A percentile compares a stretch with the other conserved stretches of the same genome.
Evolutionary conservation across 2,888 invertebrate genomes (phyloP).

Genomic region (Diabrotica balteata): DNA sequence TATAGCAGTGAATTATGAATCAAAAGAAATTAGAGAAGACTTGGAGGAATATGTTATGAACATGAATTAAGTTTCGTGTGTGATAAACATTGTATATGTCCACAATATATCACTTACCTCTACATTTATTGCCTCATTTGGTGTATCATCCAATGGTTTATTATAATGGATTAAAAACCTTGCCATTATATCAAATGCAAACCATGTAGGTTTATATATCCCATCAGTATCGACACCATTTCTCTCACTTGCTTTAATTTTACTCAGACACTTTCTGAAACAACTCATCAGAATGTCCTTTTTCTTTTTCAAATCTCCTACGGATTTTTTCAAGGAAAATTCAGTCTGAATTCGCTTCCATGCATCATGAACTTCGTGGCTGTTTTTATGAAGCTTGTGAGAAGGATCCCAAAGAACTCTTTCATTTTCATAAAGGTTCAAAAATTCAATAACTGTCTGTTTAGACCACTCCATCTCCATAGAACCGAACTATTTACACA

Average conservation of each 20-base stretch:
- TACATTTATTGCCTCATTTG: too few relatives aligned
- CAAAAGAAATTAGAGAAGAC: too few relatives aligned
- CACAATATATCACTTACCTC: too few relatives aligned
- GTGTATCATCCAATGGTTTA: too few relatives aligned
- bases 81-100: too few relatives aligned
- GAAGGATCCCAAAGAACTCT: neutral
- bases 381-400: neutral
- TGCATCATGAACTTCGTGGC: constrained; percentile 2
- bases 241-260: neutral
- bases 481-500: neutral
- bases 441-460: neutral
- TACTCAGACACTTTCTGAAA: neutral
- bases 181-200: too few relatives aligned
- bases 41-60: too few relatives aligned
- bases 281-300: neutral
- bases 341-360: constrained; percentile 8
- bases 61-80: too few relatives aligned
- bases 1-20: too few relatives aligned
- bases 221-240: neutral
- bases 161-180: too few relatives aligned
- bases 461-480: neutral
- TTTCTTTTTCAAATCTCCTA: constrained; percentile 9
- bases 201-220: too few relatives aligned
- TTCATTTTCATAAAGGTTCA: constrained; percentile 2
- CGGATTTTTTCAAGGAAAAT: constrained; percentile 4